A percentile compares a stretch with the other conserved stretches of the same genome.
Conservation (phyloP, 2,113 vertebrate species). For the Morone chrysops region DNA sequence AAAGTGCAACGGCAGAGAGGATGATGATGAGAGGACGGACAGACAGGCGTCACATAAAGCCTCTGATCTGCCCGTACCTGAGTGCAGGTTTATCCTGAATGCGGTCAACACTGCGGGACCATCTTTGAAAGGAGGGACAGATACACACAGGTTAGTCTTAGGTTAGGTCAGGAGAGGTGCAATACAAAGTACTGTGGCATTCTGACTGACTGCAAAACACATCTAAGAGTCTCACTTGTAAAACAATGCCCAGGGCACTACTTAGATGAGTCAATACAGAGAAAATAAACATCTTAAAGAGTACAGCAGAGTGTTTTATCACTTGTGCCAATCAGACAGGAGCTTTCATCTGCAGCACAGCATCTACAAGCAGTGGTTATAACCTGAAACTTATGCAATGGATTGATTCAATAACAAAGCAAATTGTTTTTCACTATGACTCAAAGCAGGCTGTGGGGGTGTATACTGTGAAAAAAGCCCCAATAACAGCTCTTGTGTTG, state of each 20-base stretch:
- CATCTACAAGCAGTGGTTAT: not conserved
- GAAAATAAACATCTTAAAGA: not conserved
- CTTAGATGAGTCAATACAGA: not conserved
- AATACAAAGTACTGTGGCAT: not conserved
- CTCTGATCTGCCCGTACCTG: conserved; percentile 81
- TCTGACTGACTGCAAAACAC: not conserved
- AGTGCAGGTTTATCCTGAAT: conserved; percentile 79
- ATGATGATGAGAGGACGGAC: conserved; percentile 53
- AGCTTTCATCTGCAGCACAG: not conserved
- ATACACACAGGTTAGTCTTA: conserved; percentile 50
- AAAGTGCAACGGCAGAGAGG: not conserved
- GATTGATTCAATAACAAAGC: conserved; percentile 27
- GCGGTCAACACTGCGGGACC: conserved; percentile 79
- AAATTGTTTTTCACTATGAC: conserved; percentile 44
- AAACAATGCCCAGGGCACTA: not conserved
- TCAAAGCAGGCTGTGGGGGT: conserved; percentile 49
- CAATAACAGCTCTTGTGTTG: conserved; percentile 3
- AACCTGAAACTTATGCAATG: not conserved
- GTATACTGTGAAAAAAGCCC: conserved; percentile 4
- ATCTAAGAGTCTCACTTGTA: not conserved
- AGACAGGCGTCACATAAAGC: conserved; percentile 75
- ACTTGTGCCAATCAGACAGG: not conserved
- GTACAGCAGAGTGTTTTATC: not conserved
- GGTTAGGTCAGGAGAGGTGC: not conserved
- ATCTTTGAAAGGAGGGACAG: conserved; percentile 75